These are phyloP conservation scores for Ibycter americanus DNA, from an alignment of 2,797 vertebrate species.

Conservation along the genomic window DNA sequence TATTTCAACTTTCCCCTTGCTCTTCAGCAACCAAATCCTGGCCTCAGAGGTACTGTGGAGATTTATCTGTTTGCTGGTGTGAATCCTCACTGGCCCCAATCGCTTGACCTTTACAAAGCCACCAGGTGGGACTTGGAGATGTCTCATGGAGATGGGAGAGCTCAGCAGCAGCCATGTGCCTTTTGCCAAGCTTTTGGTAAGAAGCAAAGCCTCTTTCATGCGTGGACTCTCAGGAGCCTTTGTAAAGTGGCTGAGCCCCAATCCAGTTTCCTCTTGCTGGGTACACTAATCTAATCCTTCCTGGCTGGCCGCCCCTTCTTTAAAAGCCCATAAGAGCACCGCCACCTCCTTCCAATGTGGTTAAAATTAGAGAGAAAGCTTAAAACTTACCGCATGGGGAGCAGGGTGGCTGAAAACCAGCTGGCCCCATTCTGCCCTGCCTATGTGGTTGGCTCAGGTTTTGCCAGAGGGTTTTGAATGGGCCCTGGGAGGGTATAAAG, in stretches of 20 bases:
- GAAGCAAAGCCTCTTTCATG: neutral
- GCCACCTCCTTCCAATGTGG: neutral
- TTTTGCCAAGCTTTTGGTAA: neutral
- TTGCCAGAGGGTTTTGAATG: neutral
- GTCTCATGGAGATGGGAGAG: neutral
- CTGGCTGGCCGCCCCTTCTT: neutral
- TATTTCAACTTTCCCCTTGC: neutral
- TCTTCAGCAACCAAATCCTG: neutral
- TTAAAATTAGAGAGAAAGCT: neutral
- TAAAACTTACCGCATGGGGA: accelerated
- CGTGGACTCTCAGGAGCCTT: neutral
- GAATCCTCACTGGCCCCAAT: neutral
- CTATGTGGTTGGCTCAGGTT: accelerated
- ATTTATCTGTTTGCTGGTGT: neutral
- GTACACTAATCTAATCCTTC: neutral
- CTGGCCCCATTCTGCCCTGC: neutral
- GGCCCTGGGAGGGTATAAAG: neutral
- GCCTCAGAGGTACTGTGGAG: accelerated
- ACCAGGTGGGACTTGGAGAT: neutral
- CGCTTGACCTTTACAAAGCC: neutral
- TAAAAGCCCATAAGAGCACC: accelerated
- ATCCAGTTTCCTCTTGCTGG: neutral
- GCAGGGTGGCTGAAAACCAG: neutral
- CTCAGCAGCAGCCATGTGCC: neutral
- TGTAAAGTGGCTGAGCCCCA: neutral